phyloP scores from a whole-genome alignment of 2,888 invertebrate genomes.

The Odontocolon sp. region DNA sequence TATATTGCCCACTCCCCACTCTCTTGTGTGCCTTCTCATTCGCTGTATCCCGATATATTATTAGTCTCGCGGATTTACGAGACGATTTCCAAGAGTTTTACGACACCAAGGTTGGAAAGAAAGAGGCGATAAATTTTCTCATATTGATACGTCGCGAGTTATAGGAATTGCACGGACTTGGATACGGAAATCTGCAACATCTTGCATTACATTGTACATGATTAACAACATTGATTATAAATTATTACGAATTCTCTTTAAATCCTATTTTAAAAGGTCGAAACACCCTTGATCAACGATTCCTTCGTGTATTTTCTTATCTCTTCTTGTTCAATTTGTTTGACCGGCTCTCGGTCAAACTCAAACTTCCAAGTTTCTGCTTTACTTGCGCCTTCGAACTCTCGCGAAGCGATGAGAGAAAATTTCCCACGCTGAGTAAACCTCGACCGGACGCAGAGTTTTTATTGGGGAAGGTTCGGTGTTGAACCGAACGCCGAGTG shows the following conservation, averaged over 20 bases:
- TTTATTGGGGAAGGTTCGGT: not conserved
- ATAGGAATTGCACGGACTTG: conserved; percentile 21
- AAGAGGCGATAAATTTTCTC: conserved; percentile 32
- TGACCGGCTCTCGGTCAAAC: not conserved
- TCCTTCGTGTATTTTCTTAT: too few relatives aligned
- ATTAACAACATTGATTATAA: too few relatives aligned
- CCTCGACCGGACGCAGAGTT: not conserved
- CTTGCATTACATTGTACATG: too few relatives aligned
- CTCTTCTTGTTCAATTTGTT: not conserved
- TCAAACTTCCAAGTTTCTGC: not conserved
- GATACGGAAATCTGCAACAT: conserved; percentile 12
- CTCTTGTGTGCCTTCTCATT: not conserved
- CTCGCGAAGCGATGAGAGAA: not conserved
- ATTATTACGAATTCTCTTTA: too few relatives aligned
- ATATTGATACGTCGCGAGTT: conserved; percentile 16
- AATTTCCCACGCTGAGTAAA: not conserved
- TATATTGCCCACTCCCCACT: not conserved
- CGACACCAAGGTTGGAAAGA: conserved; percentile 12
- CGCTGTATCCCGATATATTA: conserved; percentile 31
- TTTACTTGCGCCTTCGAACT: not conserved
- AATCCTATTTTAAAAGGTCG: too few relatives aligned
- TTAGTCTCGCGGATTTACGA: conserved; percentile 48
- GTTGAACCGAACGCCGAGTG: not conserved
- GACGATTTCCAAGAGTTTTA: conserved; percentile 46
- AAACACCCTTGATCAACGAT: too few relatives aligned